Evolutionary conservation across 2,113 vertebrate species (phyloP), one percentile per base, ranked within the genome.

Genomic region (Cyprinodon variegatus): DNA sequence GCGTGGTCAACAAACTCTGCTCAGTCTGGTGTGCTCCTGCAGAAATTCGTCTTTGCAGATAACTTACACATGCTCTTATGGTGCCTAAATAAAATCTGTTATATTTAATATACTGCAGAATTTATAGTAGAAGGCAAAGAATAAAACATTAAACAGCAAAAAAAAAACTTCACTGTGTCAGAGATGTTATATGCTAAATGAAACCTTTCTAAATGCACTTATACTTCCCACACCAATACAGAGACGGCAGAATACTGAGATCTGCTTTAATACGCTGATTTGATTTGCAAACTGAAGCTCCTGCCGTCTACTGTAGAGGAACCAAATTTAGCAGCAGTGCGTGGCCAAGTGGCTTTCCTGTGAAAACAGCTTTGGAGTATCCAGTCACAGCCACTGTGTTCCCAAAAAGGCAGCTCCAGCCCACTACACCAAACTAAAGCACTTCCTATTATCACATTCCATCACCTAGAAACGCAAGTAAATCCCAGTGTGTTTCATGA

Each of bases 221-320:
- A 67, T 29, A 53, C 17, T 57, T n/a, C 20, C 20, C 20, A 68
- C 8, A 69, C 15, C 22, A 20, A 8, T 17, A 11, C 50, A 8
- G 43, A 66, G 29, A 57, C 37, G 10, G 36, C 0, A 36, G 59
- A 61, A 45, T 62, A 46, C 38, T 39, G 17, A 76, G 43, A 37
- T 61, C 20, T 6, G 13, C 39, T 85, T 73, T n/a, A 12, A 15
- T 57, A 11, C 1, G 37, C 39, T 75, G 12, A 76, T 71, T 78
- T 50, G 63, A 87, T 63, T 79, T 81, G 61, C 73, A 75, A 87
- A 85, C 92, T 48, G 3, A 46, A 40, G 8, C 37, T 11, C 57
- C 36, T 57, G 61, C 46, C 13, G 48, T 63, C 5, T 64, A 39
- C 60, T 61, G 59, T 9, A 66, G 43, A 81, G 22, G 29, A 50